These are phyloP conservation scores for Trichonephila inaurata DNA, from an alignment of 1,140 invertebrate species.

Conservation along the genomic window DNA sequence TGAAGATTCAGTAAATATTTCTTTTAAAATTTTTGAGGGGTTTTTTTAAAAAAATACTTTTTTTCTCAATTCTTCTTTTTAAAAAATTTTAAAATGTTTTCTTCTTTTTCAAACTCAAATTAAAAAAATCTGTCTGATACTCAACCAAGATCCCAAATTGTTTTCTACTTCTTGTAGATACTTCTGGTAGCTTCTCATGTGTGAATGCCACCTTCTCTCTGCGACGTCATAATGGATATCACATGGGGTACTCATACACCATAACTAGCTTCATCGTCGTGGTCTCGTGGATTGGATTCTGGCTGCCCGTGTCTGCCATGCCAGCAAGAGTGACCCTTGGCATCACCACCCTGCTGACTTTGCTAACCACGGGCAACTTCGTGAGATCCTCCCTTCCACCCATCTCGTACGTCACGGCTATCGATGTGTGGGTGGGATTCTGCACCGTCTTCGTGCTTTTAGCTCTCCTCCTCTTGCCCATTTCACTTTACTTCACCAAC, in stretches of 20 bases:
- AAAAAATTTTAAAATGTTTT: too few species aligned
- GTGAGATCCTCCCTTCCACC: slow-evolving; percentile 78
- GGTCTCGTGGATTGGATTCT: slow-evolving; percentile 83
- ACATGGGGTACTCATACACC: slow-evolving; percentile 93
- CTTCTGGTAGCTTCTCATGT: slow-evolving; percentile 66
- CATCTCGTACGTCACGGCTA: slow-evolving; percentile 78
- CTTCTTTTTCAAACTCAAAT: too few species aligned
- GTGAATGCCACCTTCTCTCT: slow-evolving; percentile 69
- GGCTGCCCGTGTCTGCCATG: slow-evolving; percentile 82
- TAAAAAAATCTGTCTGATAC: too few species aligned
- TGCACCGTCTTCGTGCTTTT: slow-evolving; percentile 64
- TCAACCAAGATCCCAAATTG: too few species aligned
- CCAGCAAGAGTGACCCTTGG: slow-evolving; percentile 81
- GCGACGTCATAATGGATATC: slow-evolving; percentile 83
- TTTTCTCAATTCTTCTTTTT: too few species aligned
- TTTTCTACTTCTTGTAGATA: slow-evolving; percentile 36
- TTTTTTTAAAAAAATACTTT: too few species aligned
- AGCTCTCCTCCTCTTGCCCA: slow-evolving; percentile 52
- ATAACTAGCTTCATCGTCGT: slow-evolving; percentile 88
- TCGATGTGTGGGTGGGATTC: slow-evolving; percentile 72
- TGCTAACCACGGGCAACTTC: slow-evolving; percentile 81
- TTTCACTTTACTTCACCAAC: slow-evolving; percentile 28
- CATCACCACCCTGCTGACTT: slow-evolving; percentile 82
- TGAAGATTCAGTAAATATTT: too few species aligned
- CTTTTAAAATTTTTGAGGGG: too few species aligned